Evolutionary conservation across 2,888 invertebrate genomes (phyloP).

Genomic region (Oligia strigilis): DNA sequence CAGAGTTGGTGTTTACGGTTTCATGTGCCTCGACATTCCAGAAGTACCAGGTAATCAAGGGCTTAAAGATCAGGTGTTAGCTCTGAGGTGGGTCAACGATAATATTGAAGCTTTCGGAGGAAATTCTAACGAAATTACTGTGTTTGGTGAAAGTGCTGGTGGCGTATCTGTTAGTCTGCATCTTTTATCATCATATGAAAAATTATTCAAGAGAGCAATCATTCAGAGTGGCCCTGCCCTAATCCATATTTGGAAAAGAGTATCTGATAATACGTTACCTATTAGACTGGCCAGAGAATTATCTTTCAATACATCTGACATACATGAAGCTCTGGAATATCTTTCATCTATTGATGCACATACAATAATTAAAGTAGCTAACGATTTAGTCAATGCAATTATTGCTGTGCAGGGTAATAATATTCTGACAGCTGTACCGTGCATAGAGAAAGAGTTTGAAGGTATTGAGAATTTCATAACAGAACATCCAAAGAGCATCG

Average conservation of each 20-base stretch:
- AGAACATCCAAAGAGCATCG: constrained; percentile 36
- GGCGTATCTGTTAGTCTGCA: constrained; percentile 59
- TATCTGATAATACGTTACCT: constrained; percentile 23
- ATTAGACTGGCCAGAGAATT: constrained; percentile 38
- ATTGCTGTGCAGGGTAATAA: not conserved
- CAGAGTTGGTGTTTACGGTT: constrained; percentile 68
- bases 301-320: constrained; percentile 39
- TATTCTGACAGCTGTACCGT: constrained; percentile 12
- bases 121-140: constrained; percentile 62
- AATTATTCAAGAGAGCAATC: constrained; percentile 49
- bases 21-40: constrained; percentile 65
- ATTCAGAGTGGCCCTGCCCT: constrained; percentile 53
- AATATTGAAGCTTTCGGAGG: constrained; percentile 74
- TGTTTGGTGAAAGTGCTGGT: constrained; percentile 72
- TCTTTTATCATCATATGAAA: constrained; percentile 43
- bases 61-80: constrained; percentile 71
- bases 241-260: constrained; percentile 9
- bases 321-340: constrained; percentile 40
- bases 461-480: constrained; percentile 46
- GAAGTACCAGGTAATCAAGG: constrained; percentile 75
- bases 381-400: constrained; percentile 9
- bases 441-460: constrained; percentile 49
- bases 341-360: constrained; percentile 37
- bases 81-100: constrained; percentile 72
- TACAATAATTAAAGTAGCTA: constrained; percentile 16